Evolutionary conservation across 2,888 invertebrate genomes (phyloP), one percentile per base, ranked within the genome.

Genomic region (Sarcophaga caerulescens): DNA sequence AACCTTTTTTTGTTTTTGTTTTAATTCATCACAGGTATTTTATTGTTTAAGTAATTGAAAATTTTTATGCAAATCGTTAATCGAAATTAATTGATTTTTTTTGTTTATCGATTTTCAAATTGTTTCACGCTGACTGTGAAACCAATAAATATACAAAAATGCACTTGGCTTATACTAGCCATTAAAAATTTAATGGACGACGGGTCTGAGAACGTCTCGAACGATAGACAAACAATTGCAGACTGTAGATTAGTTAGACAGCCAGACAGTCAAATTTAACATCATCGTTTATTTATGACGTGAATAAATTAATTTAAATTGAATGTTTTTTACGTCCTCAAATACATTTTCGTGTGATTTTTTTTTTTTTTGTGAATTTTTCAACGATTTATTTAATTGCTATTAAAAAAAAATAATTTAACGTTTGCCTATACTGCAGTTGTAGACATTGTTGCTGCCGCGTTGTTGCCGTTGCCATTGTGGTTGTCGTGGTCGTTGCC

Each of bases 291-390:
- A 85, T 83, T 80, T 76, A 73, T 83, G 85, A 85, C 76, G 71
- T 80, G 86, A 71, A 84, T 86, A 35, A 84, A 86, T 84, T 84
- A 86, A 86, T 86, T 84, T 86, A 75, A 78, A 86, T 81, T 81
- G 60, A 86, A 78, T 78, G 57, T 71, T 79, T 77, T 52, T 57
- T 75, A 70, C 73, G 52, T 86, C 76, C 83, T 80, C 80, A 77
- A 80, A 75, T 75, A 60, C 66, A 78, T 80, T 66, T 66, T 52
- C n/a, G 68, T 23, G 2, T 21, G 25, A 35, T 68, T 59, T 21
- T 59, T 57, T 57, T 14, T 68, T 59, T 21, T 59, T 57, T 57
- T 14, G 44, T 4, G 19, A 23, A 10, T 70, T 35, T 52, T 23
- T 44, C 60, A 59, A 62, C 21, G 23, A 25, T 25, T 25, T 25